Evolutionary conservation across 2,888 invertebrate genomes (phyloP), one percentile per base, ranked within the genome.

Genomic region (Galerucella nymphaeae): DNA sequence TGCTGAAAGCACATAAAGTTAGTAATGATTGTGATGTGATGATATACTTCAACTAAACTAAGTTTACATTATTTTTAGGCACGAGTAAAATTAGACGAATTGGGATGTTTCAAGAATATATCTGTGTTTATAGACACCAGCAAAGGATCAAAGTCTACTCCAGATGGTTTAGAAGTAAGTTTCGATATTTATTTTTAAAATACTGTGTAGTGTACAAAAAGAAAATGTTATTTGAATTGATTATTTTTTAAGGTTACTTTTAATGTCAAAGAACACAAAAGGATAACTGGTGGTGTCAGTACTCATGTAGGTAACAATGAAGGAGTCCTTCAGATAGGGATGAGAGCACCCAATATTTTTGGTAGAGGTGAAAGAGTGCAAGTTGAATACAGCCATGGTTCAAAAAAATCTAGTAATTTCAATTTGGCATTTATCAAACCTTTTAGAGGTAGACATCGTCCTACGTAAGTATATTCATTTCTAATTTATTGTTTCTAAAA

Each of bases 301-400:
- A 96, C 97, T 0, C 91, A 94, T 78, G 93, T 97, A 74, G 96
- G 96, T 30, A 95, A 96, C 84, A 97, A 97, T 84, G 97, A 98
- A 84, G 97, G 96, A 1, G 94, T 95, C 23, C 85, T 97, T 42
- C 91, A 93, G 23, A 86, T 94, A 13, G 92, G 94, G 66, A 87
- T 94, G 67, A 90, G 92, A 80, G 88, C 94, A 76, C 96, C 96
- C 0, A 98, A 98, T 88, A 87, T 96, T 67, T 88, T 93, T 79
- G 98, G 98, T 0, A 90, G 97, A 70, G 98, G 96, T 0, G 98
- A 98, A 88, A 88, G 90, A 45, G 79, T 97, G 11, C 92, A 93
- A 79, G 88, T 93, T 18, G 96, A 96, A 84, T 96, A 96, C 86
- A 93, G 94, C 74, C 92, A 95, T 84, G 96, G 97, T 42, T 93